A percentile compares a stretch with the other conserved stretches of the same genome.
Conservation (phyloP, 2,113 vertebrate genomes). For the Saccopteryx leptura region DNA sequence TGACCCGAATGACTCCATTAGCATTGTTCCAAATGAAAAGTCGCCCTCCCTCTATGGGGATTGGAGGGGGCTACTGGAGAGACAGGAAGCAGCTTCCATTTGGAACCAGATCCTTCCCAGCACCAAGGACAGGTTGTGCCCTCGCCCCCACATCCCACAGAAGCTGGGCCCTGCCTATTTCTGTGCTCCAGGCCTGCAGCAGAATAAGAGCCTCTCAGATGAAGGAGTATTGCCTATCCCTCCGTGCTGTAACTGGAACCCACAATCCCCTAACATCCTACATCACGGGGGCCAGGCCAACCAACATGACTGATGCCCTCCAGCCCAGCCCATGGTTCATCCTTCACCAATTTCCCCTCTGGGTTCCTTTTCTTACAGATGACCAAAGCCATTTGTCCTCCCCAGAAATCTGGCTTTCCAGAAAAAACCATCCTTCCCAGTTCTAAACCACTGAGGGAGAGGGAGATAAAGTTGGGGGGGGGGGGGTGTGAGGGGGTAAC, state of each 20-base stretch:
- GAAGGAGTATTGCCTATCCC: rapidly evolving
- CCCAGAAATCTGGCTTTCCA: constrained; percentile 23
- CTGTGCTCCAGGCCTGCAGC: not conserved
- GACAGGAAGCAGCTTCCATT: constrained; percentile 33
- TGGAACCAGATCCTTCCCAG: constrained; percentile 61
- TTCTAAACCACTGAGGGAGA: not conserved
- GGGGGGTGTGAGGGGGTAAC: not conserved
- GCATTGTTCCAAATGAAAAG: constrained; percentile 79
- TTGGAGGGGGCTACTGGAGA: not conserved
- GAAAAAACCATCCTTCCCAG: not conserved
- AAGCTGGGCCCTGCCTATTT: constrained; percentile 11
- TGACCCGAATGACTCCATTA: constrained; percentile 79
- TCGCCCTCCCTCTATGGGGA: constrained; percentile 47
- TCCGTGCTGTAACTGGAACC: not conserved
- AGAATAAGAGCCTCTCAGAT: not conserved
- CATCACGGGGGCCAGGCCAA: not conserved
- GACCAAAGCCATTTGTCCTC: constrained; percentile 34
- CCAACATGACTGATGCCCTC: rapidly evolving
- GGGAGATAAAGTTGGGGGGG: not conserved
- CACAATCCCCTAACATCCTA: not conserved
- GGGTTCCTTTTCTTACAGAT: not conserved
- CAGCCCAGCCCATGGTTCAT: not conserved
- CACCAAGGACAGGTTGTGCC: constrained; percentile 47
- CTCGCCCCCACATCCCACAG: not conserved
- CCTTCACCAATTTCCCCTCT: not conserved